Evolutionary conservation across 2,113 vertebrate species (phyloP).

Genomic region (Baryphthengus martii): DNA sequence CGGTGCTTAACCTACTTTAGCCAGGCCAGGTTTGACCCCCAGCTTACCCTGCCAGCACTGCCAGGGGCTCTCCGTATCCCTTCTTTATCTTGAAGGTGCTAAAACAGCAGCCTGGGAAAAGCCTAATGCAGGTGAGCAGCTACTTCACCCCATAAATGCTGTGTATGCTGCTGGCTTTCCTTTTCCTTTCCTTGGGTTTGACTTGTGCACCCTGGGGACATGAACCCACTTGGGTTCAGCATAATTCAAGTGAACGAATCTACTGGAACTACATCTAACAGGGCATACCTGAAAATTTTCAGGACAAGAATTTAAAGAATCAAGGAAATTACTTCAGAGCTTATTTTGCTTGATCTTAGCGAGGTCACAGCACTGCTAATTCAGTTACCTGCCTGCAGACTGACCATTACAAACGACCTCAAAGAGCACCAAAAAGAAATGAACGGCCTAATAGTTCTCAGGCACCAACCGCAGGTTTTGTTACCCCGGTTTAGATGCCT

Average conservation of each 20-base stretch:
- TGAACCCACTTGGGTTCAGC: neutral
- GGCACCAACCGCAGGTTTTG: neutral
- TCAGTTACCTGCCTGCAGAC: neutral
- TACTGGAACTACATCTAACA: neutral
- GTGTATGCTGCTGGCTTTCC: fast-evolving
- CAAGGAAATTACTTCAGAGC: neutral
- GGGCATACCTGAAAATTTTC: neutral
- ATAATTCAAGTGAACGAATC: neutral
- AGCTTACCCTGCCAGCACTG: neutral
- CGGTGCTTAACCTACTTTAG: slow-evolving; percentile 18
- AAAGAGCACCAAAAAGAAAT: neutral
- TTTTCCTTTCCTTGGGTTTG: too few relatives aligned
- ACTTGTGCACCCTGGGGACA: neutral
- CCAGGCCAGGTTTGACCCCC: neutral
- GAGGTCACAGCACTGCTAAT: neutral
- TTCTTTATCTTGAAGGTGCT: neutral
- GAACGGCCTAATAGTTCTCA: neutral
- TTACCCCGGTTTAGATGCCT: neutral
- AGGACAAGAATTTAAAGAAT: neutral
- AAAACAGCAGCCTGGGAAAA: neutral
- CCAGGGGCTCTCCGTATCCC: neutral
- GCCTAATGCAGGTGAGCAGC: neutral
- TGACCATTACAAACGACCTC: neutral
- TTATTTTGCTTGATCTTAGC: neutral
- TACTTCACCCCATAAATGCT: neutral